These are phyloP conservation scores for Myzus persicae DNA, from an alignment of 1,140 invertebrate species.

Conservation along the genomic window DNA sequence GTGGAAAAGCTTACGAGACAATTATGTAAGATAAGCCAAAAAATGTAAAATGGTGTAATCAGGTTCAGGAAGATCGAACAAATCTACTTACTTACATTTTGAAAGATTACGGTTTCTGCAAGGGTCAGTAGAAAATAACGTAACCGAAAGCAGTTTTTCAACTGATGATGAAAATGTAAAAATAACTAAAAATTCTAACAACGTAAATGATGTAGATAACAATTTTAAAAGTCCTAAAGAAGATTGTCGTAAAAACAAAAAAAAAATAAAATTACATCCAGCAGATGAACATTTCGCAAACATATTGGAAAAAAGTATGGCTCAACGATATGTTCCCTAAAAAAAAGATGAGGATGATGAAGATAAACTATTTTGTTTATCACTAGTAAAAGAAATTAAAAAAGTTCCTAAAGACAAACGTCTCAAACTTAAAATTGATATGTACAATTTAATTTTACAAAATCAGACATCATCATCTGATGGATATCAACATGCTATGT, in stretches of 20 bases:
- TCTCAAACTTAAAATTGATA: neutral
- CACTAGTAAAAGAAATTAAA: slow-evolving; percentile 6
- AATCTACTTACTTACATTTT: neutral
- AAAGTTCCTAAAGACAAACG: neutral
- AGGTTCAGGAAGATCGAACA: no score
- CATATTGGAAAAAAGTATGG: slow-evolving; percentile 1
- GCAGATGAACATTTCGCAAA: neutral
- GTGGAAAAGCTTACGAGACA: no score
- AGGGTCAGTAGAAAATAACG: neutral
- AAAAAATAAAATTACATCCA: no score
- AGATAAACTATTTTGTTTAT: neutral
- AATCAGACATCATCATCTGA: no score
- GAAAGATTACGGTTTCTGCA: slow-evolving; percentile 7
- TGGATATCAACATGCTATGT: neutral
- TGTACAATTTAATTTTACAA: no score
- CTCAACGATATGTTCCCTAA: neutral
- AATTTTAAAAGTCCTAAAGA: no score
- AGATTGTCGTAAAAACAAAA: no score
- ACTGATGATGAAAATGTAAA: neutral
- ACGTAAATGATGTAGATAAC: no score
- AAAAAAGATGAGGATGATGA: neutral
- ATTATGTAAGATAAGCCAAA: no score
- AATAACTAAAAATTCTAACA: neutral
- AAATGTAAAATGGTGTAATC: no score
- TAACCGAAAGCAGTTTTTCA: neutral